A percentile compares a stretch with the other conserved stretches of the same genome.
Conservation (phyloP, 30 jellyfish, hydroid and myxozoan species). For the Aurelia coerulea region DNA sequence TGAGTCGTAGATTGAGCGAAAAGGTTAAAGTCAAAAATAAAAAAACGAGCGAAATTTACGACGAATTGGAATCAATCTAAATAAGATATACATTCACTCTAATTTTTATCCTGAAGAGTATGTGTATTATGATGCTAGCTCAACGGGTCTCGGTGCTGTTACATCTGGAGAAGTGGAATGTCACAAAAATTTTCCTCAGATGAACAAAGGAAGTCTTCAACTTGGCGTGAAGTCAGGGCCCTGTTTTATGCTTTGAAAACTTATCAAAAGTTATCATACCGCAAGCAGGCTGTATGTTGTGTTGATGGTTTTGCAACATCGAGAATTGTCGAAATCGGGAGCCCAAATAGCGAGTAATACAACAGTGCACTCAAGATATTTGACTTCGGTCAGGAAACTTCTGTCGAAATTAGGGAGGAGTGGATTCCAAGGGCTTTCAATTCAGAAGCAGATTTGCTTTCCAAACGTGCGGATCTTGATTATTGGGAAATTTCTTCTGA, state of each 20-base stretch:
- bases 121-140: conserved; percentile 14
- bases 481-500: background rate
- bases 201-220: conserved; percentile 3
- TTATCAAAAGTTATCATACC: background rate
- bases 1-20: no score
- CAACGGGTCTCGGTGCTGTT: conserved; percentile 14
- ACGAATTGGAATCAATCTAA: background rate
- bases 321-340: no score
- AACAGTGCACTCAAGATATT: background rate
- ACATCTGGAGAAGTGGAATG: background rate
- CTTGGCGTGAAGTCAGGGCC: conserved; percentile 23
- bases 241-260: background rate
- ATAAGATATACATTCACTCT: background rate
- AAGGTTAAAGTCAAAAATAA: no score
- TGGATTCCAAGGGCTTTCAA: background rate
- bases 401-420: background rate
- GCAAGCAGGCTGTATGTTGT: background rate
- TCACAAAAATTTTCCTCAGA: background rate
- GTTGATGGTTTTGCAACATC: background rate
- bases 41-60: no score
- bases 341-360: no score
- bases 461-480: background rate
- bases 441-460: background rate
- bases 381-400: background rate
- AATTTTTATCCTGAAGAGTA: background rate